Evolutionary conservation across 2,888 invertebrate species (phyloP).

Genomic region (Drosophila stalkeri): DNA sequence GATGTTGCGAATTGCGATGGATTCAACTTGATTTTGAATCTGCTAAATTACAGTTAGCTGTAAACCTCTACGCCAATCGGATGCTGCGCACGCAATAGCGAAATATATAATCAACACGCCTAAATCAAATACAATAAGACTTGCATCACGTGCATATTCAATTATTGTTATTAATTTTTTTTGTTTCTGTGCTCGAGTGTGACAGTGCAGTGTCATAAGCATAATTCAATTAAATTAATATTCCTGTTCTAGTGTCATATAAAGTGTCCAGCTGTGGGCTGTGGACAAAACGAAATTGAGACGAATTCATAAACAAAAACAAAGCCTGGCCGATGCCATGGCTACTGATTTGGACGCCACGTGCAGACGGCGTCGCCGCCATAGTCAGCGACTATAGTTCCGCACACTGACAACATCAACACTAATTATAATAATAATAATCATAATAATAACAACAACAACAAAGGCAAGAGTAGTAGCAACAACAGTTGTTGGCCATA

Average conservation of each 20-base stretch:
- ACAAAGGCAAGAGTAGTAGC: neutral
- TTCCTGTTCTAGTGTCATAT: conserved; percentile 12
- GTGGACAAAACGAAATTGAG: neutral
- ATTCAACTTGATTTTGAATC: conserved; percentile 29
- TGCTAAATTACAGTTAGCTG: conserved; percentile 56
- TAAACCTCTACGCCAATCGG: conserved; percentile 51
- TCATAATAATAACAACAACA: neutral
- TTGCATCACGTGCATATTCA: conserved; percentile 46
- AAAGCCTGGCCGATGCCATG: conserved; percentile 57
- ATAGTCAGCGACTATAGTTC: conserved; percentile 45
- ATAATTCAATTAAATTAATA: neutral
- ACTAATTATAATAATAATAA: conserved; percentile 10
- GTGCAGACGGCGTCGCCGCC: conserved; percentile 76
- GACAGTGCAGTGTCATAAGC: conserved; percentile 26
- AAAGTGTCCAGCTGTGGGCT: conserved; percentile 26
- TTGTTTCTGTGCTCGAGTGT: conserved; percentile 36
- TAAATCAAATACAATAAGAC: conserved; percentile 25
- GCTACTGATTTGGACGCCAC: conserved; percentile 59
- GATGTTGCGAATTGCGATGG: conserved; percentile 13
- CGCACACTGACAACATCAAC: conserved; percentile 28
- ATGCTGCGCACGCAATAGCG: conserved; percentile 48
- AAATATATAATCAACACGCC: conserved; percentile 14
- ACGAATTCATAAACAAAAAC: conserved; percentile 37
- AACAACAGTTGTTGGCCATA: conserved; percentile 43
- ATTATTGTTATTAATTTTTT: conserved; percentile 39